Evolutionary conservation across 2,888 invertebrate species (phyloP).

Genomic region (Apeira syringaria): DNA sequence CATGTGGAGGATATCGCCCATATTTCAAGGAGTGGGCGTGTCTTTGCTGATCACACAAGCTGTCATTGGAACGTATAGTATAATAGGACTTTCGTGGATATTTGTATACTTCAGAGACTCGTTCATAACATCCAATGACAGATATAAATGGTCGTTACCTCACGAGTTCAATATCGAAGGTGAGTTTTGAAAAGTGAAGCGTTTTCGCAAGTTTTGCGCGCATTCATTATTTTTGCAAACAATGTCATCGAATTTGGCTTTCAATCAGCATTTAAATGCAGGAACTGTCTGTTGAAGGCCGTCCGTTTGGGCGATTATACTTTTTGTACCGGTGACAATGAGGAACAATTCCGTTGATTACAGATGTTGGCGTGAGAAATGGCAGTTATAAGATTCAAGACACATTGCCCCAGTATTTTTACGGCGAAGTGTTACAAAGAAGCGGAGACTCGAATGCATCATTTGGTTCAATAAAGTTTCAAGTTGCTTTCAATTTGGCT

Average conservation of each 20-base stretch:
- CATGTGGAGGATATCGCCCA: conserved; percentile 97
- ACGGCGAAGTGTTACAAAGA: conserved; percentile 90
- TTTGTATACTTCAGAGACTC: conserved; percentile 94
- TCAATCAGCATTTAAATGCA: conserved; percentile 37
- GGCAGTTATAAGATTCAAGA: conserved; percentile 81
- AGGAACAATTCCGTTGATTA: conserved; percentile 12
- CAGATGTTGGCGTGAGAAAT: conserved; percentile 53
- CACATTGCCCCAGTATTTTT: conserved; percentile 93
- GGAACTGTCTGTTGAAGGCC: conserved; percentile 52
- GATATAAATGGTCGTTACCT: conserved; percentile 92
- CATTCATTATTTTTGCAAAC: conserved; percentile 34
- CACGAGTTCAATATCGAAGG: conserved; percentile 87
- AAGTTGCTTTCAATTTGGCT: conserved; percentile 94
- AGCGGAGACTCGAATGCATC: conserved; percentile 58
- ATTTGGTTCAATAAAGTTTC: conserved; percentile 90
- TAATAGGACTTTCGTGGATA: conserved; percentile 95
- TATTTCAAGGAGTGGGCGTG: conserved; percentile 95
- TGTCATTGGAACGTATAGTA: conserved; percentile 93
- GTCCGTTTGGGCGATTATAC: conserved; percentile 42
- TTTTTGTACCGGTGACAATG: conserved; percentile 34
- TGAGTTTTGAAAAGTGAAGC: conserved; percentile 36
- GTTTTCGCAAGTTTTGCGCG: neutral
- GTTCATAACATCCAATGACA: conserved; percentile 90
- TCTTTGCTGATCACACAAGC: conserved; percentile 91
- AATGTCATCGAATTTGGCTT: conserved; percentile 39